Percentiles rank a stretch among this genome's conserved stretches.
phyloP scores from a whole-genome alignment of 2,113 vertebrate genomes.

The Cynopterus brachyotis region DNA sequence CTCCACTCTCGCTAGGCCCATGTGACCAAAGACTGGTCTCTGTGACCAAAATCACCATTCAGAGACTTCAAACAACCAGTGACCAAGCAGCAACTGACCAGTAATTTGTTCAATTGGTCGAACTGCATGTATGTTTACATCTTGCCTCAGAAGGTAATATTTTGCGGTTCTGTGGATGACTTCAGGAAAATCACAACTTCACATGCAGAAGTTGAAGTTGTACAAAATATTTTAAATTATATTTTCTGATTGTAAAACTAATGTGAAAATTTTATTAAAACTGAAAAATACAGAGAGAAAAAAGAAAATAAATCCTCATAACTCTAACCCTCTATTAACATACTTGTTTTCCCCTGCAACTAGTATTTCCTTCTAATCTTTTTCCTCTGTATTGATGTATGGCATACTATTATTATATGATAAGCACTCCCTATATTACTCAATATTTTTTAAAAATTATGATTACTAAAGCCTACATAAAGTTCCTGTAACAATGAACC shows the following conservation, averaged over 20 bases:
- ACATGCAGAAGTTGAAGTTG: neutral
- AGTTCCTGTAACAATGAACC: neutral
- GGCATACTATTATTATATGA: neutral
- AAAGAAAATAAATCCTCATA: neutral
- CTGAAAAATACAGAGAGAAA: constrained; percentile 6
- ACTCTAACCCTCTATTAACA: neutral
- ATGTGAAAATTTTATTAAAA: neutral
- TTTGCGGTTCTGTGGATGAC: constrained; percentile 30
- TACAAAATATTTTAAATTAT: neutral
- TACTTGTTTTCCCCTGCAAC: neutral
- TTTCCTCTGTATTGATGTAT: neutral
- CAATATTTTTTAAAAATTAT: constrained; percentile 35
- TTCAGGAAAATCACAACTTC: constrained; percentile 29
- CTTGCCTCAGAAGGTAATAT: neutral
- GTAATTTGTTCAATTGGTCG: constrained; percentile 9
- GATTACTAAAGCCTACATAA: neutral
- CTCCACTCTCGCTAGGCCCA: neutral
- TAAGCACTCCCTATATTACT: neutral
- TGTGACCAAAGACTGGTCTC: neutral
- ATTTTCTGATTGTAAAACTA: neutral
- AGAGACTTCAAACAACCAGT: neutral
- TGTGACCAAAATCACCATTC: constrained; percentile 26
- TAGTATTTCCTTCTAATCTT: neutral
- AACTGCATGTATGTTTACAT: neutral
- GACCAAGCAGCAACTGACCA: neutral